Evolutionary conservation across 1,140 invertebrate species (phyloP).

Genomic region (Drosophila serrata): DNA sequence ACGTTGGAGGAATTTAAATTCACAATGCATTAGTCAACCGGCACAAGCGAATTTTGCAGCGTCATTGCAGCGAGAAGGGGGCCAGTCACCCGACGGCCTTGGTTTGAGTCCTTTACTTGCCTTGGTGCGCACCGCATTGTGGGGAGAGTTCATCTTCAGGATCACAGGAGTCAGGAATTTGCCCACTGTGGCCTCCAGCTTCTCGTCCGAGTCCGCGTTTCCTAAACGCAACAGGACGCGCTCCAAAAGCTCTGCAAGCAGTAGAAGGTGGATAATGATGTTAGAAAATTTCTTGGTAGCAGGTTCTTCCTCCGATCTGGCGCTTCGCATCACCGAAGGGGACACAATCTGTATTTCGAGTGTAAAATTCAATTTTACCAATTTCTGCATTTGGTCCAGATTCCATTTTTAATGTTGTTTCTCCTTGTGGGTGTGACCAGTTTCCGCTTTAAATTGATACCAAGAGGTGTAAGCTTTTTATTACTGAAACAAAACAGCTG

Average conservation of each 20-base stretch:
- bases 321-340: not conserved
- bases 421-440: slow-evolving; percentile 23
- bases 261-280: not conserved
- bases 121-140: slow-evolving; percentile 94
- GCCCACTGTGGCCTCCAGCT: slow-evolving; percentile 92
- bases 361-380: slow-evolving; percentile 55
- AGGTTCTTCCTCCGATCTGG: not conserved
- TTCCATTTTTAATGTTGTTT: slow-evolving; percentile 75
- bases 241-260: slow-evolving; percentile 91
- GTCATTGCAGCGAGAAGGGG: slow-evolving; percentile 37
- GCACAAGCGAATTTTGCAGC: slow-evolving; percentile 37
- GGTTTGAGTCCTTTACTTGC: slow-evolving; percentile 68
- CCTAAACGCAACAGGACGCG: slow-evolving; percentile 95
- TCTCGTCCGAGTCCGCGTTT: slow-evolving; percentile 94
- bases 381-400: slow-evolving; percentile 76
- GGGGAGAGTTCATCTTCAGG: slow-evolving; percentile 93
- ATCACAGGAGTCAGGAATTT: slow-evolving; percentile 96
- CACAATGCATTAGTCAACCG: slow-evolving; percentile 28
- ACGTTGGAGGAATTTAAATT: not conserved
- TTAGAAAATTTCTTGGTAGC: not conserved
- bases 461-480: not conserved
- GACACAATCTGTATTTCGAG: not conserved
- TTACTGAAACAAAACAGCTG: not conserved
- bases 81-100: not conserved
- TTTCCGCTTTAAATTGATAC: slow-evolving; percentile 25